Percentiles rank a stretch among this genome's conserved stretches.
Evolutionary conservation across 2,113 vertebrate species (phyloP).

Genomic region (Caretta caretta): DNA sequence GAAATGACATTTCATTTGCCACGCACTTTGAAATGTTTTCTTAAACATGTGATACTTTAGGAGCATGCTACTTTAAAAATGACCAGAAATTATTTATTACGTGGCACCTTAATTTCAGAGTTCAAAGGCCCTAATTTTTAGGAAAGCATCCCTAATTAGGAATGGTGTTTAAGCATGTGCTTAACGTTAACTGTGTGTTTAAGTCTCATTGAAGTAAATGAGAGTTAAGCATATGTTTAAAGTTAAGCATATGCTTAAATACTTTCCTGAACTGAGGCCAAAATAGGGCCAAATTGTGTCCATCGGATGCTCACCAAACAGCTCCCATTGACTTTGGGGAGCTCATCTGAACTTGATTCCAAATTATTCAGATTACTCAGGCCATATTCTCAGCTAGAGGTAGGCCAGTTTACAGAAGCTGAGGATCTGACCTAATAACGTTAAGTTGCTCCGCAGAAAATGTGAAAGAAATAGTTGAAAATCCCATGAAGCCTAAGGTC

Average conservation of each 20-base stretch:
- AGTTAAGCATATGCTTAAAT: not conserved
- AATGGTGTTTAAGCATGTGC: not conserved
- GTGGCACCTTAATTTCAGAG: not conserved
- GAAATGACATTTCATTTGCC: not conserved
- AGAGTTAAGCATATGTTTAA: not conserved
- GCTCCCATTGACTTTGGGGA: not conserved
- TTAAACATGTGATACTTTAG: not conserved
- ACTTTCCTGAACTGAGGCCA: not conserved
- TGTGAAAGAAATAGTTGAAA: not conserved
- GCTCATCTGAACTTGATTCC: not conserved
- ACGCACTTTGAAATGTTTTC: not conserved
- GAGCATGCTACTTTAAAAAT: not conserved
- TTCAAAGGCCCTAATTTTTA: not conserved
- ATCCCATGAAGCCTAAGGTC: not conserved
- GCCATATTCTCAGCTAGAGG: not conserved
- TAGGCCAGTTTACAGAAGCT: not conserved
- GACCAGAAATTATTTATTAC: not conserved
- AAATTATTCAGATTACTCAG: not conserved
- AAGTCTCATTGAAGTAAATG: not conserved
- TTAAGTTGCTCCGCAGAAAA: not conserved
- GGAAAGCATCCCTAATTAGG: not conserved
- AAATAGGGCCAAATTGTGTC: not conserved
- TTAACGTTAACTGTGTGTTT: not conserved
- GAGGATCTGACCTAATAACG: not conserved
- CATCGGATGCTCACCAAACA: not conserved